A percentile compares a stretch with the other conserved stretches of the same genome.
These are phyloP conservation scores for Syngnathus scovelli DNA, from an alignment of 2,113 vertebrate species.

Conservation along the genomic window DNA sequence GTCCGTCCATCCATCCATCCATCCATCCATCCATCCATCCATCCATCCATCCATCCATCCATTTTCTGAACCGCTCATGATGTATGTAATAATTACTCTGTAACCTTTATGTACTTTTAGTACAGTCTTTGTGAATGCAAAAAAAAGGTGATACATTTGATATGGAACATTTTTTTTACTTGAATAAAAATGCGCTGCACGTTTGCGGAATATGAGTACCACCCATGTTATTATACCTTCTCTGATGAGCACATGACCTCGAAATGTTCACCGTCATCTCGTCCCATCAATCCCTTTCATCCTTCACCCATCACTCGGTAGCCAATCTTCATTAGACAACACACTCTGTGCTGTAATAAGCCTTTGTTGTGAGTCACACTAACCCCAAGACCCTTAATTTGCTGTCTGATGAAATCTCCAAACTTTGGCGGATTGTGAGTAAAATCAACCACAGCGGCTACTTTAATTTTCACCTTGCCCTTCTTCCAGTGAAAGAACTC, in stretches of 20 bases:
- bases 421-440: slow-evolving; percentile 4
- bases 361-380: slow-evolving; percentile 15
- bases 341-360: slow-evolving; percentile 23
- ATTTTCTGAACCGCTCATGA: background rate
- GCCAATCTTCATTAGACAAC: slow-evolving; percentile 33
- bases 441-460: slow-evolving; percentile 8
- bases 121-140: background rate
- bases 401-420: slow-evolving; percentile 24
- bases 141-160: background rate
- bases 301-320: background rate
- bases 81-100: background rate
- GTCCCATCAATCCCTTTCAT: slow-evolving; percentile 6
- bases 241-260: slow-evolving; percentile 3
- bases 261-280: slow-evolving; percentile 8
- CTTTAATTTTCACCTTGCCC: slow-evolving; percentile 41
- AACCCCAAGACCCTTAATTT: slow-evolving; percentile 28
- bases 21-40: too few relatives aligned
- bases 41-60: too few relatives aligned
- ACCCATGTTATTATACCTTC: background rate
- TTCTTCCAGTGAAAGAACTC: slow-evolving; percentile 54
- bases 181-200: background rate
- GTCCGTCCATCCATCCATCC: too few relatives aligned
- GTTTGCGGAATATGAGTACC: slow-evolving; percentile 1
- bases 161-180: background rate
- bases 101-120: background rate